Evolutionary conservation across 2,797 vertebrate genomes (phyloP).

Genomic region (Pteropus rufus): DNA sequence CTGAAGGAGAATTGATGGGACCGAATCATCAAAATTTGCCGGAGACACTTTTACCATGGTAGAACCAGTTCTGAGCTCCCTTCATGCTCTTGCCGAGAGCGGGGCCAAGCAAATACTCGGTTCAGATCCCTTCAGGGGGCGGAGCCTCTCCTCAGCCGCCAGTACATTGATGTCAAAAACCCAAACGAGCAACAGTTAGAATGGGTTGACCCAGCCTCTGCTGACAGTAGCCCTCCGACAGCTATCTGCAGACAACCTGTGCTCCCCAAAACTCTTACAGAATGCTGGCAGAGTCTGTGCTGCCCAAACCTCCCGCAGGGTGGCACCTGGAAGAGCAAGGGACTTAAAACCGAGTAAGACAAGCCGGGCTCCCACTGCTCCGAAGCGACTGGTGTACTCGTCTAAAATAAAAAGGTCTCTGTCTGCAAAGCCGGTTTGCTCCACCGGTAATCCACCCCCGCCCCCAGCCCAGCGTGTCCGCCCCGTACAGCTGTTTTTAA

Average conservation of each 20-base stretch:
- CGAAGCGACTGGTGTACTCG: background rate
- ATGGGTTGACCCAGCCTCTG: background rate
- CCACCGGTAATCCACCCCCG: constrained; percentile 60
- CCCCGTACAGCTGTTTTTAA: constrained; percentile 69
- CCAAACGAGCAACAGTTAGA: background rate
- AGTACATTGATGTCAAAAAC: background rate
- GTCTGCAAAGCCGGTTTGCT: constrained; percentile 67
- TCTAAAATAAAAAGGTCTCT: constrained; percentile 72
- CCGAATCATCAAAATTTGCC: background rate
- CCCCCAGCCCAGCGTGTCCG: constrained; percentile 42
- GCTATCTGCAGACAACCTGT: background rate
- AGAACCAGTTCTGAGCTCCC: background rate
- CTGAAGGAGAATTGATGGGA: background rate
- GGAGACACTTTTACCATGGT: background rate
- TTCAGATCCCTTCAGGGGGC: background rate
- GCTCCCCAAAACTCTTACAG: background rate
- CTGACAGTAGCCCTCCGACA: background rate
- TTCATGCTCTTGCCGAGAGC: background rate
- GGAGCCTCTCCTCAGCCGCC: background rate
- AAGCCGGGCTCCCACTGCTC: background rate
- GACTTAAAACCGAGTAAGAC: background rate
- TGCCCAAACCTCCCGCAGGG: background rate
- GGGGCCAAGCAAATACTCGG: background rate
- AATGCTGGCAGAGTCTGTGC: background rate
- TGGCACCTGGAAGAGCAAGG: constrained; percentile 2